Evolutionary conservation across 2,797 vertebrate genomes (phyloP).

Genomic region (Tokudaia muenninki): DNA sequence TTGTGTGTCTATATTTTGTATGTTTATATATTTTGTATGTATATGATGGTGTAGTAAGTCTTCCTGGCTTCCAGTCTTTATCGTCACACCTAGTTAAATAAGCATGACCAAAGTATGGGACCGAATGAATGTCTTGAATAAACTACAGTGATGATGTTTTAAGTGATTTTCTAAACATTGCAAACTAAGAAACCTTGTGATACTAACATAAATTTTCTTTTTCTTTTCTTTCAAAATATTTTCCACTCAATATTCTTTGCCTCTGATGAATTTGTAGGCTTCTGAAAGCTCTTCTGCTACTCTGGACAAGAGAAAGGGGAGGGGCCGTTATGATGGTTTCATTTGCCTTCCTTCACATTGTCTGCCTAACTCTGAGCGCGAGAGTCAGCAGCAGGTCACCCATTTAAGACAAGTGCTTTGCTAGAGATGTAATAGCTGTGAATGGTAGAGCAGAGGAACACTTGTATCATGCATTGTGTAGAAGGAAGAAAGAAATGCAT

Average conservation of each 20-base stretch:
- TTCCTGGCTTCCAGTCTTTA: neutral
- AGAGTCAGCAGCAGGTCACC: constrained; percentile 29
- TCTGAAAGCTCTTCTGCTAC: constrained; percentile 1
- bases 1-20: neutral
- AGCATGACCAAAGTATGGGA: constrained; percentile 8
- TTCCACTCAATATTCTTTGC: neutral
- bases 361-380: neutral
- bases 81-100: neutral
- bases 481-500: constrained; percentile 42
- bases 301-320: neutral
- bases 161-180: neutral
- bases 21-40: neutral
- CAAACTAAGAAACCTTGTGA: neutral
- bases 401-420: constrained; percentile 44
- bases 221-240: neutral
- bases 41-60: neutral
- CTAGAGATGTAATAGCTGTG: constrained; percentile 43
- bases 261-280: neutral
- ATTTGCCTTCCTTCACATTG: constrained; percentile 5
- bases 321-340: neutral
- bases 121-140: neutral
- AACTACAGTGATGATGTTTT: neutral
- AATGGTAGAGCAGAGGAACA: constrained; percentile 18
- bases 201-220: neutral
- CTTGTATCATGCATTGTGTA: neutral